Evolutionary conservation across 2,888 invertebrate species (phyloP), one percentile per base, ranked within the genome.

Genomic region (Xestia xanthographa): DNA sequence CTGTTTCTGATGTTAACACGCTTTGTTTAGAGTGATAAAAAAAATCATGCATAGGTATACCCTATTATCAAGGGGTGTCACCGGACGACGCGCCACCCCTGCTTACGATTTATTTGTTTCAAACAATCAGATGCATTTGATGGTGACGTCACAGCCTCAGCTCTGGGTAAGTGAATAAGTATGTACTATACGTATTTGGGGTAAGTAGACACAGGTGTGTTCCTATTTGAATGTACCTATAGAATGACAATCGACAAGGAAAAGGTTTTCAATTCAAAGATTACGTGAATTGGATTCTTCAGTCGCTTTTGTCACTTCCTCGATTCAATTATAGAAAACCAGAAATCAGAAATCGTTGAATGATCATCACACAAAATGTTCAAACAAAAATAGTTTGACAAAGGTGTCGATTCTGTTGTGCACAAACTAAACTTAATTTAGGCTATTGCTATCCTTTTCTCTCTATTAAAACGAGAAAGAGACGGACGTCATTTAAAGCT

Each of bases 51-150:
- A n/a, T n/a, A n/a, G n/a, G n/a, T n/a, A n/a, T n/a, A n/a, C n/a
- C n/a, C n/a, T n/a, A n/a, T 86, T 80, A 58, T 68, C 45, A 63
- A 75, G 74, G 74, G 81, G 43, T 67, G 45, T 41, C 53, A 53
- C 56, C 14, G 56, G 14, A 17, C 6, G 26, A 56, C 1, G 26
- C 56, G 58, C 65, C 60, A 48, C 66, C 75, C 73, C 53, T 66
- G 20, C 71, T 53, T 53, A 12, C 43, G 53, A 66, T 77, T 85
- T 65, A 82, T 87, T 82, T 87, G 63, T 79, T 77, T 72, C 9
- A 67, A 82, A 75, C 66, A 75, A 77, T 74, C 85, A 74, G 75
- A 78, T 87, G 87, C 77, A 75, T 80, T 78, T 86, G 75, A 82
- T 71, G 50, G 65, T 65, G 50, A 34, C 43, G 60, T 9, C 58